Evolutionary conservation across 2,113 vertebrate species (phyloP).

Genomic region (Mesitornis unicolor): DNA sequence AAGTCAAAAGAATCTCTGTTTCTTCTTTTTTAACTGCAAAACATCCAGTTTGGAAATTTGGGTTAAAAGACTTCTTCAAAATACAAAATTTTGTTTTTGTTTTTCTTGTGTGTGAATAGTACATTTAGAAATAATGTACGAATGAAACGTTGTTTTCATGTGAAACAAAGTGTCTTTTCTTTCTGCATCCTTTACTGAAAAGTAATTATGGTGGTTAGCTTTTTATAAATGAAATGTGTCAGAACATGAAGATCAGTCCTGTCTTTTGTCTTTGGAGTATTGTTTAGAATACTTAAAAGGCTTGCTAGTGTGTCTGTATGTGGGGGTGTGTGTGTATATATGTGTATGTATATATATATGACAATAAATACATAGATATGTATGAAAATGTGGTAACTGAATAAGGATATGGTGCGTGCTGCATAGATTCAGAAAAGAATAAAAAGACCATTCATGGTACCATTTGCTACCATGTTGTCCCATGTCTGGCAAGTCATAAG

Average conservation of each 20-base stretch:
- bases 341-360: neutral
- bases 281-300: neutral
- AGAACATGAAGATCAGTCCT: neutral
- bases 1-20: neutral
- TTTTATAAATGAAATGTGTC: neutral
- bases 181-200: neutral
- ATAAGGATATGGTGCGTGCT: neutral
- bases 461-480: neutral
- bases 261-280: neutral
- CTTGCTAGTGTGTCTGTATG: neutral
- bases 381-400: neutral
- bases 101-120: neutral
- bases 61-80: neutral
- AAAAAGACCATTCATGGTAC: neutral
- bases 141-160: neutral
- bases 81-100: accelerated
- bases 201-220: neutral
- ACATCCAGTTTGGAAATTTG: neutral
- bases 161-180: neutral
- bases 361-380: neutral
- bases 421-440: neutral
- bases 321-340: neutral
- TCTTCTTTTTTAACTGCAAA: neutral
- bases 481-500: neutral
- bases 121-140: neutral